Base-by-base conservation (phyloP, 2,797 vertebrate genomes). In the Peromyscus aztecus region DNA sequence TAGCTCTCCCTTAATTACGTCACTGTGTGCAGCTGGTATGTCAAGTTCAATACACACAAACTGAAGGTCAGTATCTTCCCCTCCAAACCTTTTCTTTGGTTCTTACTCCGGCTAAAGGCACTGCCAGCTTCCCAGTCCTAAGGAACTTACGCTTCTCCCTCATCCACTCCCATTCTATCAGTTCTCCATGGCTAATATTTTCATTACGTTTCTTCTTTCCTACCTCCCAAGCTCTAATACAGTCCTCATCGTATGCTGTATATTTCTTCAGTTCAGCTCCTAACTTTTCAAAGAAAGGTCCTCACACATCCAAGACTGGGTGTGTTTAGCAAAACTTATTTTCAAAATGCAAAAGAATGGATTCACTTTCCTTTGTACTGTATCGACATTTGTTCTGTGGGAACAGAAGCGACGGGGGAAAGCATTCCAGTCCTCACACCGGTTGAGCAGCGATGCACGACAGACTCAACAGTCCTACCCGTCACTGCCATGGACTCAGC, bases 41-140 rank as follows among this genome's bases (percentile, higher is more conserved):
- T 81, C 71, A 93, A 34, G 77, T 80, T 91, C 87, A 90, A 61
- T n/a, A 27, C 49, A 71, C 34, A 61, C 7, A 97, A 91, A 80
- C 4, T 14, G 17, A 67, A 65, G 73, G 55, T 86, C 81, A 23
- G 73, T 31, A n/a, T 89, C 59, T 84, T 59, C 37, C 34, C 57
- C 82, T 86, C 71, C n/a, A 65, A 55, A 84, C 31, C 23, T 61
- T 43, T 75, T 49, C 88, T 75, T 59, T 46, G 34, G 29, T 59
- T 91, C 71, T 81, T 73, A 49, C n/a, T 57, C 77, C 84, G 84
- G 55, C 52, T 78, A 83, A 52, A 34, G 34, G 52, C n/a, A 82
- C 52, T 19, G 37, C 21, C 34, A 43, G 63, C 37, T 86, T 61
- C 84, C 46, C 9, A 37, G 27, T 43, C 40, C 46, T 82, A 13